Evolutionary conservation across 2,888 invertebrate genomes (phyloP).

Genomic region (Drosophila flavopinicola): DNA sequence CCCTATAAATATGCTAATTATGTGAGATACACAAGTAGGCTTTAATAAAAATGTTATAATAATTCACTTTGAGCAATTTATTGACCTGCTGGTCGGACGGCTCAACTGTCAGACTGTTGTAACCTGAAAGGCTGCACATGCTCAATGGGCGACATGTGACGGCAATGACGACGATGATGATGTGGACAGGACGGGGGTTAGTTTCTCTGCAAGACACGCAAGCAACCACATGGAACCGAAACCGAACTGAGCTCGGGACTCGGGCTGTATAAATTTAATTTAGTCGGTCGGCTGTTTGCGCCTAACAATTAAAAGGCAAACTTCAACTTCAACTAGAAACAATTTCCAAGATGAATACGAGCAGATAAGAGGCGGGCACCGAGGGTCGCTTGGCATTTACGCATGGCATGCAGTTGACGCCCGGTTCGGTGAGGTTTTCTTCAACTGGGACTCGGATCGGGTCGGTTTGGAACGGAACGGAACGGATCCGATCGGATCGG

Average conservation of each 20-base stretch:
- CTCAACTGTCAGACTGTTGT: slow-evolving; percentile 37
- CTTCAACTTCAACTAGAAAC: slow-evolving; percentile 81
- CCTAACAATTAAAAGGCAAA: slow-evolving; percentile 80
- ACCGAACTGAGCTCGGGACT: slow-evolving; percentile 28
- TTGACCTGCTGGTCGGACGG: slow-evolving; percentile 57
- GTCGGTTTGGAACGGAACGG: slow-evolving; percentile 28
- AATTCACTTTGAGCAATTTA: slow-evolving; percentile 75
- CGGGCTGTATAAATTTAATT: slow-evolving; percentile 72
- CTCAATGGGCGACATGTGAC: slow-evolving; percentile 76
- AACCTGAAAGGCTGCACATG: slow-evolving; percentile 78
- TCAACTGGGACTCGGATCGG: slow-evolving; percentile 5
- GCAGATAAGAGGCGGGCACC: slow-evolving; percentile 63
- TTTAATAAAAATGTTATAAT: slow-evolving; percentile 78
- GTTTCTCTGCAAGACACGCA: slow-evolving; percentile 54
- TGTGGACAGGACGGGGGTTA: slow-evolving; percentile 43
- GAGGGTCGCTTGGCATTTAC: slow-evolving; percentile 69
- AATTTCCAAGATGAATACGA: slow-evolving; percentile 77
- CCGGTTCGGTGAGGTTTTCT: slow-evolving; percentile 40
- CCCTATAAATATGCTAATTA: slow-evolving; percentile 73
- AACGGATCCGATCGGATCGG: slow-evolving; percentile 30
- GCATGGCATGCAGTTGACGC: slow-evolving; percentile 77
- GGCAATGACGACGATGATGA: slow-evolving; percentile 31
- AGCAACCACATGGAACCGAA: slow-evolving; percentile 75
- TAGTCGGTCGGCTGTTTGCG: slow-evolving; percentile 77
- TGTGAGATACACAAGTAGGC: slow-evolving; percentile 57